Base-by-base conservation (phyloP, 2,113 vertebrate genomes). In the Rana temporaria region DNA sequence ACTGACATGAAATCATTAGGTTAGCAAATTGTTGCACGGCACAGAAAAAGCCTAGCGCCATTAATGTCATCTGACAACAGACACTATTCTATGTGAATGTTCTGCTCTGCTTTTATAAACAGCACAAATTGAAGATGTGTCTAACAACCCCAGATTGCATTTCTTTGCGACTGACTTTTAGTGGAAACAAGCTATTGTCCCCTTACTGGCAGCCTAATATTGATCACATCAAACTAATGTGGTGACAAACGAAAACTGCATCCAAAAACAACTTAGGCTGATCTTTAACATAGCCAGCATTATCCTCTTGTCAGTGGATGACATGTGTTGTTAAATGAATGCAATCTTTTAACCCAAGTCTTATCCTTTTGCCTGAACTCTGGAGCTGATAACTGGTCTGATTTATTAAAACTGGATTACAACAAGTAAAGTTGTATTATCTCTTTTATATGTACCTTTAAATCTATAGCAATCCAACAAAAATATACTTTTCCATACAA, bases 1-100 rank as follows among this genome's bases (percentile, higher is more conserved):
- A 20, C 17, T 73, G 71, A 74, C 71, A 74, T 60, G 71, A 74
- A 74, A 74, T 60, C 55, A 74, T 74, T 74, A 60, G 19, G 55
- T 34, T 74, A 34, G 8, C 26, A 57, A 34, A 59, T 56, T 57
- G 55, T 73, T 30, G 57, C 26, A 20, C 12, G 8, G 22, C 24
- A 57, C 53, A 20, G 53, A 32, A 24, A 73, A 12, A 24, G 57
- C n/a, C 72, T 32, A 59, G 30, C 19, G 24, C 19, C 32, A 63
- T 76, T 76, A 63, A 52, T 76, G 73, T 76, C 73, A 76, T 24
- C 34, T 24, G 38, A 64, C 57, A 76, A 42, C 14, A 22, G 38
- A 15, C 19, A 17, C 56, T 22, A 32, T 63, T 63, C 60, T 63
- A 63, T 34, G 22, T 63, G 38, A 76, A 59, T 59, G 63, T 26